phyloP scores from a whole-genome alignment of 1,140 invertebrate species.

The Schlechtendalia chinensis region DNA sequence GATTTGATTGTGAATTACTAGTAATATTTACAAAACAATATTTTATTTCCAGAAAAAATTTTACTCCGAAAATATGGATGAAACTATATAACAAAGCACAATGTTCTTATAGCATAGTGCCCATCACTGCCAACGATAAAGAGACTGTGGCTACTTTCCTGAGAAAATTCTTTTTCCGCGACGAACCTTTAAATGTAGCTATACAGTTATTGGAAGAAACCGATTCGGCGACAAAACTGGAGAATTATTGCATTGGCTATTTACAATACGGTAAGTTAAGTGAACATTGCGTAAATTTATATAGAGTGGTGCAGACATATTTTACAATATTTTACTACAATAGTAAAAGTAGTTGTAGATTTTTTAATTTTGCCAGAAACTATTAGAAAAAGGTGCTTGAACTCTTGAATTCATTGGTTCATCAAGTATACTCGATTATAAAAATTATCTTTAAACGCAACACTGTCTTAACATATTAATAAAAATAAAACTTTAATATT shows the following conservation, averaged over 20 bases:
- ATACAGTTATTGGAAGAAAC: constrained; percentile 64
- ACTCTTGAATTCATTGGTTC: too few species aligned
- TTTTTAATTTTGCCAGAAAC: too few species aligned
- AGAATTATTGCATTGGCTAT: constrained; percentile 63
- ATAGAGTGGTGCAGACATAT: too few species aligned
- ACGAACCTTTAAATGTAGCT: constrained; percentile 69
- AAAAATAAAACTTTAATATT: too few species aligned
- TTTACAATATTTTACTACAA: too few species aligned
- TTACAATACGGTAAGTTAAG: constrained; percentile 58
- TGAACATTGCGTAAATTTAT: neutral
- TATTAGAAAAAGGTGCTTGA: too few species aligned
- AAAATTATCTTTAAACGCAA: neutral
- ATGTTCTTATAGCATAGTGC: constrained; percentile 51
- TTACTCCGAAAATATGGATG: neutral
- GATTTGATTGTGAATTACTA: too few species aligned
- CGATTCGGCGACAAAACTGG: constrained; percentile 64
- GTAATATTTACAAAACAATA: neutral
- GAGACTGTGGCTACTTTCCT: constrained; percentile 62
- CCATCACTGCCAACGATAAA: constrained; percentile 58
- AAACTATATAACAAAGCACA: neutral
- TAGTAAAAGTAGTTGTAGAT: too few species aligned
- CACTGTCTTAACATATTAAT: neutral
- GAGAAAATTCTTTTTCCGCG: constrained; percentile 67
- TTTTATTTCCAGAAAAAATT: constrained; percentile 19
- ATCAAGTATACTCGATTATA: neutral